These are phyloP conservation scores for Gymnoscelis rufifasciata DNA, from an alignment of 2,888 invertebrate species.

Conservation along the genomic window DNA sequence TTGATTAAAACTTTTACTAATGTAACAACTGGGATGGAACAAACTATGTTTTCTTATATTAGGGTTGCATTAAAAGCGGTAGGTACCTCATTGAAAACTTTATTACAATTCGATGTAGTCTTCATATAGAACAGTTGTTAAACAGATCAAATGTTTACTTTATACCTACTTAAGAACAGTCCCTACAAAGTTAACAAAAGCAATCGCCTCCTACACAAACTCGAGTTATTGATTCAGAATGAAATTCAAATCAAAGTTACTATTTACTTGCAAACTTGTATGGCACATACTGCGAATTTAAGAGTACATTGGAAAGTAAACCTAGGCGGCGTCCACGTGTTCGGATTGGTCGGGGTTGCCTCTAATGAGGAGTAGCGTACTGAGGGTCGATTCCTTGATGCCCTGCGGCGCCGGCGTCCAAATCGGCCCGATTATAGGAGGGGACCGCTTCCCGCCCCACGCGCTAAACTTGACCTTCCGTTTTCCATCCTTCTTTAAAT, in stretches of 20 bases:
- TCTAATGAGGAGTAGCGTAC: slow-evolving; percentile 56
- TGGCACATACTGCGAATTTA: slow-evolving; percentile 25
- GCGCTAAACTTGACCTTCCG: slow-evolving; percentile 71
- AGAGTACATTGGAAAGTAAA: neutral
- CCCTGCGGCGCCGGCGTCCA: slow-evolving; percentile 59
- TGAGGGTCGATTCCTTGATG: slow-evolving; percentile 51
- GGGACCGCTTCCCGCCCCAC: slow-evolving; percentile 70
- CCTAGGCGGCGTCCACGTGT: slow-evolving; percentile 19
- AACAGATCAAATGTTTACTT: slow-evolving; percentile 16
- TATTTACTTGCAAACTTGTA: slow-evolving; percentile 22
- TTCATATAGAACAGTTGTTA: slow-evolving; percentile 5
- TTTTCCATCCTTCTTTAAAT: slow-evolving; percentile 67
- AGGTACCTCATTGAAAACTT: no score
- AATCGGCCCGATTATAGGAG: slow-evolving; percentile 71
- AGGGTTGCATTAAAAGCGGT: no score
- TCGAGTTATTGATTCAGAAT: slow-evolving; percentile 14
- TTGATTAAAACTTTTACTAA: neutral
- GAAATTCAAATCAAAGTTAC: slow-evolving; percentile 20
- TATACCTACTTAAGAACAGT: slow-evolving; percentile 7
- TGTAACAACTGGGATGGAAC: neutral
- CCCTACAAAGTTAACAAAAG: slow-evolving; percentile 17
- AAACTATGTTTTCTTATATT: neutral
- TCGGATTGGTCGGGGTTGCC: slow-evolving; percentile 39
- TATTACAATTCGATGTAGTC: no score
- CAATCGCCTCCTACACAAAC: slow-evolving; percentile 14